Conservation (phyloP, 2,888 invertebrate genomes). For the Amphipoea oculea region DNA sequence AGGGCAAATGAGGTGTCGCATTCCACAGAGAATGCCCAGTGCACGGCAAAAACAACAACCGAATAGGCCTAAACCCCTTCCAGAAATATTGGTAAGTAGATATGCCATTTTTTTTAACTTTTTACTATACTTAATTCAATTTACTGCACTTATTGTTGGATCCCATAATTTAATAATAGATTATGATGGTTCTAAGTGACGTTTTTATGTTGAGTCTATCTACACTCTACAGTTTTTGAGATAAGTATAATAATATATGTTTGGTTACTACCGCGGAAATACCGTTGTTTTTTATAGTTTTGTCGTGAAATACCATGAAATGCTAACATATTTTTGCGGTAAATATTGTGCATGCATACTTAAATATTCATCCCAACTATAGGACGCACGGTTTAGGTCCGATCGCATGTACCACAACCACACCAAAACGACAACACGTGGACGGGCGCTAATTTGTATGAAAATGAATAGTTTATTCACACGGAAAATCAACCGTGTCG, state of each 20-base stretch:
- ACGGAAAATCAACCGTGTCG: neutral
- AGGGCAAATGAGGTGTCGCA: constrained; percentile 73
- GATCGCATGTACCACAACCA: neutral
- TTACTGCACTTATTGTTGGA: neutral
- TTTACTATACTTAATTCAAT: neutral
- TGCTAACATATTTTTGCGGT: neutral
- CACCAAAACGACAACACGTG: neutral
- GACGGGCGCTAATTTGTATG: neutral
- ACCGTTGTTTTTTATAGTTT: neutral
- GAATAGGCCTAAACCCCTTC: constrained; percentile 63
- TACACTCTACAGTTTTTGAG: neutral
- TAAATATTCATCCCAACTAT: neutral
- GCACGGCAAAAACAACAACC: constrained; percentile 62
- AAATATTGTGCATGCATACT: neutral
- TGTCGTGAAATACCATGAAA: neutral
- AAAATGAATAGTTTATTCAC: neutral
- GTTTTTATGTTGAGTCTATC: neutral
- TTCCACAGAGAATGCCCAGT: constrained; percentile 76
- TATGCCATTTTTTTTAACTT: neutral
- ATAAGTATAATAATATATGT: neutral
- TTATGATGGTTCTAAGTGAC: neutral
- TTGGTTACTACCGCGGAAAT: neutral
- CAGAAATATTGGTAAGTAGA: constrained; percentile 52
- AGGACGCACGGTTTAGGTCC: neutral
- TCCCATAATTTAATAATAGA: neutral